Evolutionary conservation across 2,113 vertebrate species (phyloP).

Genomic region (Forbesichthys papilliferus): DNA sequence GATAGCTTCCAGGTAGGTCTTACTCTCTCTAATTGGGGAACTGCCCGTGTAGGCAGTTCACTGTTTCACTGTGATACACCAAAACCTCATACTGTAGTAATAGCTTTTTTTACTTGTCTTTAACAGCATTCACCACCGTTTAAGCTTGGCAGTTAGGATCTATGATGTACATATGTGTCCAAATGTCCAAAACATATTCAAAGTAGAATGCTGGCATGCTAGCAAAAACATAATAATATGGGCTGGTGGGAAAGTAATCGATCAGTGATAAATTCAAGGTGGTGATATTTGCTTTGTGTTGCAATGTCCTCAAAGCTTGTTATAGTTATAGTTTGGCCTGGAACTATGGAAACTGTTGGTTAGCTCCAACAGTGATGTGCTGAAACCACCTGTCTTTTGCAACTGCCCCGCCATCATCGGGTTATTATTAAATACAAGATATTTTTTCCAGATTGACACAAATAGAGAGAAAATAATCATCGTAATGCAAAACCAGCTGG

Average conservation of each 20-base stretch:
- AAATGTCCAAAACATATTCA: background rate
- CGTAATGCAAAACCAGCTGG: slow-evolving; percentile 36
- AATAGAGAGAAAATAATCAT: slow-evolving; percentile 13
- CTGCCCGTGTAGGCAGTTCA: background rate
- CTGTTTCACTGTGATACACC: slow-evolving; percentile 7
- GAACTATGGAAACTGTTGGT: slow-evolving; percentile 39
- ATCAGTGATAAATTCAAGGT: background rate
- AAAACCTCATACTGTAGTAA: background rate
- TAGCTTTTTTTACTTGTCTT: slow-evolving; percentile 7
- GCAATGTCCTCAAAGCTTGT: slow-evolving; percentile 7
- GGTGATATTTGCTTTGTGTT: slow-evolving; percentile 9
- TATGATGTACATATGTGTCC: background rate
- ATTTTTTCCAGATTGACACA: slow-evolving; percentile 37
- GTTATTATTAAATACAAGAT: slow-evolving; percentile 39
- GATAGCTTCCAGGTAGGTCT: slow-evolving; percentile 91
- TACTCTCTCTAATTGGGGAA: slow-evolving; percentile 17
- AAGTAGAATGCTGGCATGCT: background rate
- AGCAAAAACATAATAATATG: background rate
- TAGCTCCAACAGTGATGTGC: slow-evolving; percentile 19
- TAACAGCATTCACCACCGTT: background rate
- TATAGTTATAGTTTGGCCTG: slow-evolving; percentile 28
- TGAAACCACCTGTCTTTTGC: slow-evolving; percentile 43
- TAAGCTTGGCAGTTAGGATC: background rate
- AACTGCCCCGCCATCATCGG: slow-evolving; percentile 7
- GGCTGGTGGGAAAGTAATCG: background rate